A percentile compares a stretch with the other conserved stretches of the same genome.
Evolutionary conservation across 2,888 invertebrate species (phyloP).

Genomic region (Trypoxylon attenuatum): DNA sequence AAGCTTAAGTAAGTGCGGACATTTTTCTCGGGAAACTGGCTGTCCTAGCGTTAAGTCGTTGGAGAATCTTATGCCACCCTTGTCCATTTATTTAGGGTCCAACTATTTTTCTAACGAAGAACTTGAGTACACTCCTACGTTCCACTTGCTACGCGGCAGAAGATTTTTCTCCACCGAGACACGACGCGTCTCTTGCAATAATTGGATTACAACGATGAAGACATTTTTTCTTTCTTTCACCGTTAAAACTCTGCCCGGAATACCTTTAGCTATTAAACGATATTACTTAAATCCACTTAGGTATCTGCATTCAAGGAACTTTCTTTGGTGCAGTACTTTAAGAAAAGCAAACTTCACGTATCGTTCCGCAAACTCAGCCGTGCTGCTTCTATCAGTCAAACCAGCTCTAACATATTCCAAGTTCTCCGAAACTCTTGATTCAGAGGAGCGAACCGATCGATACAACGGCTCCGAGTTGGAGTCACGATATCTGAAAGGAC

Average conservation of each 20-base stretch:
- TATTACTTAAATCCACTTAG: slow-evolving; percentile 3
- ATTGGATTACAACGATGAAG: too few species aligned
- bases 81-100: too few species aligned
- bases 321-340: too few species aligned
- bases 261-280: slow-evolving; percentile 41
- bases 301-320: not conserved
- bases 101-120: too few species aligned
- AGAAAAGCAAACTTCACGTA: not conserved
- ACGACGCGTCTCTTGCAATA: too few species aligned
- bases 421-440: slow-evolving; percentile 3
- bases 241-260: too few species aligned
- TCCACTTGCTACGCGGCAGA: too few species aligned
- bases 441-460: slow-evolving; percentile 10
- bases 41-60: not conserved
- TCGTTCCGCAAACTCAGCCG: too few species aligned
- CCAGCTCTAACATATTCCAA: not conserved
- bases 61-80: not conserved
- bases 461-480: slow-evolving; percentile 9
- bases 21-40: not conserved
- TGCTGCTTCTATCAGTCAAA: not conserved
- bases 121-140: too few species aligned
- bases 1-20: slow-evolving; percentile 3
- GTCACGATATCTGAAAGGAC: not conserved
- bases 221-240: too few species aligned
- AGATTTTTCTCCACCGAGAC: too few species aligned